Percentiles rank a stretch among this genome's conserved stretches.
These are phyloP conservation scores for Hippocampus barbouri DNA, from an alignment of 2,113 vertebrate species.

Conservation along the genomic window DNA sequence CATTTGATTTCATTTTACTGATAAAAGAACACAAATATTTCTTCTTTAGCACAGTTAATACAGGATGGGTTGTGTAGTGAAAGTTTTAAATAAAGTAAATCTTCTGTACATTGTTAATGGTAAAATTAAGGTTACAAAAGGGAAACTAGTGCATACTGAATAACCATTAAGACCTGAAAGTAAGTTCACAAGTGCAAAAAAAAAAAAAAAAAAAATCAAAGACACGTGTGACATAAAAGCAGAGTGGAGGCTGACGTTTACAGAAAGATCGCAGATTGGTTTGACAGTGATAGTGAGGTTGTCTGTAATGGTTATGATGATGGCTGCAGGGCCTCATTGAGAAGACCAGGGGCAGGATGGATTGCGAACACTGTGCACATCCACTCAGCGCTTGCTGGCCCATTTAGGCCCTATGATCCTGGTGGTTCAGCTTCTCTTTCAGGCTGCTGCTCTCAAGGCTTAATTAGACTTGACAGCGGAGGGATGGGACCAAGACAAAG, in stretches of 20 bases:
- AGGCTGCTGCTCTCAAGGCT: conserved; percentile 38
- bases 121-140: neutral
- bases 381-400: conserved; percentile 62
- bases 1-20: too few relatives aligned
- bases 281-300: conserved; percentile 48
- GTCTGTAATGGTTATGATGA: conserved; percentile 54
- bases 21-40: too few relatives aligned
- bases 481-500: conserved; percentile 42
- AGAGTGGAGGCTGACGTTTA: conserved; percentile 10
- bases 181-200: conserved; percentile 19
- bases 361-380: conserved; percentile 44
- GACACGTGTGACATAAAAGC: conserved; percentile 4
- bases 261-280: conserved; percentile 31
- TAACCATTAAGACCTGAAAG: conserved; percentile 1
- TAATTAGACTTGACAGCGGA: conserved; percentile 56
- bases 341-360: conserved; percentile 35
- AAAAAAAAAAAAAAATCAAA: conserved; percentile 28
- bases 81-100: too few relatives aligned
- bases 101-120: neutral
- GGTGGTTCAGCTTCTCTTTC: conserved; percentile 47
- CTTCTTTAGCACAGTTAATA: too few relatives aligned
- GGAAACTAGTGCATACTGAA: conserved; percentile 11
- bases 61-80: too few relatives aligned
- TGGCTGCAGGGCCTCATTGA: conserved; percentile 19
- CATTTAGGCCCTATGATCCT: conserved; percentile 66